Base-by-base conservation (phyloP, 2,113 vertebrate species). In the Prietella phreatophila region DNA sequence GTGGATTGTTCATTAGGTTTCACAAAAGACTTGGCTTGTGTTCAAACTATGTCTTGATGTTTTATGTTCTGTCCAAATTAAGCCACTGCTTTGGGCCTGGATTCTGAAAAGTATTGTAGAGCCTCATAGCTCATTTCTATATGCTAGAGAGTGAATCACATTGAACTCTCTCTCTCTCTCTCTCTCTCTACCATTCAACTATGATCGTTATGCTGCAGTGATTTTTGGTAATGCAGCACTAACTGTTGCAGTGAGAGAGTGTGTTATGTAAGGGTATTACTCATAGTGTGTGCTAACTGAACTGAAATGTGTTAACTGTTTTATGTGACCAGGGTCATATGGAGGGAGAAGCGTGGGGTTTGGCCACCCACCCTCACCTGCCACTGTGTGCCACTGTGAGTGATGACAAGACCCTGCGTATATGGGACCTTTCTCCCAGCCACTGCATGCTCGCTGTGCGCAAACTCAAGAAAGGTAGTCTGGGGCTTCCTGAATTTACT, bases 361-460 rank as follows among this genome's bases (percentile, higher is more conserved):
- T 99, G 93, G 97, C 98, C 90, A 97, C 97, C 91, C 98, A 99
- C 92, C 98, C 98, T 88, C 98, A 99, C 91, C 96, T 99, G 90
- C 98, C 98, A 80, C 96, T 99, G 91, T 99, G 98, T 95, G 98
- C 98, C 93, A 99, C 98, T 88, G 97, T 99, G 92, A 99, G 98
- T 89, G 97, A 99, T 93, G 98, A 99, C 94, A 99, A 96, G 95
- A 99, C 98, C 84, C 96, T 99, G 92, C 96, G 98, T 93, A 99
- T 99, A 95, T 99, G 98, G 98, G 98, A 99, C 94, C 97, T 99
- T 63, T 99, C 98, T 82, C 98, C 98, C 91, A 99, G 97, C 94
- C 98, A 99, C 93, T 99, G 98, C 94, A 99, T 99, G 98, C 93
- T 99, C 92, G 98, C 98, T 71, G 98, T 99, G 92, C 97, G 98